These are phyloP conservation scores for Polypedilum pembai DNA, from an alignment of 1,140 invertebrate genomes.

Conservation along the genomic window DNA sequence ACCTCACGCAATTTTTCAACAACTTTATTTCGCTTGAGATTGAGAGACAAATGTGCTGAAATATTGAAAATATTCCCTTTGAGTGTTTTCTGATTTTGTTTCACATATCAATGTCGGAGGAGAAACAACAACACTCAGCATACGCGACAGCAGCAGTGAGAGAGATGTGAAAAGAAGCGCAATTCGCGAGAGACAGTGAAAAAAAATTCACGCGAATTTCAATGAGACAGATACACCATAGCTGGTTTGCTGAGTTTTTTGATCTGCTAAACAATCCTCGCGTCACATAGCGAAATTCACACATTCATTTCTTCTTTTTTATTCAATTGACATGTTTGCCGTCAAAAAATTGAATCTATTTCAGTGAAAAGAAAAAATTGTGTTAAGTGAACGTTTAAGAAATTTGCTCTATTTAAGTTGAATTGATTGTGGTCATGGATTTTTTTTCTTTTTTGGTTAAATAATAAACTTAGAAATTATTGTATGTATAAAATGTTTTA, in stretches of 20 bases:
- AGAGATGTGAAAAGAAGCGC: not conserved
- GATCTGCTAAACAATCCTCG: not conserved
- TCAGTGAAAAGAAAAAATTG: too few species aligned
- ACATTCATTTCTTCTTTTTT: too few species aligned
- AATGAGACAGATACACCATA: not conserved
- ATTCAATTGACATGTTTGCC: too few species aligned
- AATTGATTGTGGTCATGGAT: too few species aligned
- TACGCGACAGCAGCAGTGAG: not conserved
- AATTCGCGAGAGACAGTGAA: not conserved
- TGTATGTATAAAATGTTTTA: too few species aligned
- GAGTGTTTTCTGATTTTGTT: conserved; percentile 5
- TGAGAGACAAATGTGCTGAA: not conserved
- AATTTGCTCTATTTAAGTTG: too few species aligned
- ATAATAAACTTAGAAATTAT: too few species aligned
- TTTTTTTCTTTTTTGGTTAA: too few species aligned
- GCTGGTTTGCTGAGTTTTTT: not conserved
- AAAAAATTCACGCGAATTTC: conserved; percentile 12
- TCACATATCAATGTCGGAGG: conserved; percentile 21
- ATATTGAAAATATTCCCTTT: not conserved
- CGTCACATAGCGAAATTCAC: not conserved
- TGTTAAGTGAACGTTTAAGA: too few species aligned
- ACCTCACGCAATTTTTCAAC: not conserved
- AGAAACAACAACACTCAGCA: not conserved
- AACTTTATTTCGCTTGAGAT: not conserved
- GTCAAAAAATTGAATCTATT: too few species aligned